A percentile compares a stretch with the other conserved stretches of the same genome.
Conservation (phyloP, 2,797 vertebrate genomes). For the Silurus aristotelis region DNA sequence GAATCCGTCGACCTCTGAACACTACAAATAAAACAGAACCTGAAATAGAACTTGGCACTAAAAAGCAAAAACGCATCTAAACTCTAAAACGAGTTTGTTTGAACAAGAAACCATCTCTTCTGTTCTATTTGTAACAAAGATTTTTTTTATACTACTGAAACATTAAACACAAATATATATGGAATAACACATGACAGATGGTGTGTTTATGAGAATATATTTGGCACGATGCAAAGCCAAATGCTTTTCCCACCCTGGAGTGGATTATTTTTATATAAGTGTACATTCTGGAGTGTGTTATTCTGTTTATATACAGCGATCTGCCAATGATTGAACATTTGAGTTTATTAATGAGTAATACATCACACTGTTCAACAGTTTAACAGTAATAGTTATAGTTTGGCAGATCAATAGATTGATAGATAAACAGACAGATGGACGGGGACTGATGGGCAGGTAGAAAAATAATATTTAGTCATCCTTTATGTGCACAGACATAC, state of each 20-base stretch:
- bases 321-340: too few relatives aligned
- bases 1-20: too few relatives aligned
- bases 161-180: background rate
- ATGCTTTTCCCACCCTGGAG: background rate
- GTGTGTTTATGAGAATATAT: background rate
- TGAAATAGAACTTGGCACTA: background rate
- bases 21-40: background rate
- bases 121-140: background rate
- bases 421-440: too few relatives aligned
- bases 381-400: background rate
- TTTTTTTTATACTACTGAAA: background rate
- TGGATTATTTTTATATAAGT: background rate
- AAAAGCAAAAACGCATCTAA: background rate
- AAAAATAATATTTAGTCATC: too few relatives aligned
- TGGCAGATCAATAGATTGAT: too few relatives aligned
- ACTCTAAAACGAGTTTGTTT: background rate
- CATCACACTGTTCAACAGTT: too few relatives aligned
- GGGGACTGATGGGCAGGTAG: too few relatives aligned
- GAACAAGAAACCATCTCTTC: background rate
- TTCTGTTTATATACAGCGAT: background rate
- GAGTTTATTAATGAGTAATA: background rate
- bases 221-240: background rate
- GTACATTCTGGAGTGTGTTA: background rate
- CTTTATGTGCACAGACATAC: too few relatives aligned
- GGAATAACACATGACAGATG: background rate